Evolutionary conservation across 1,140 invertebrate genomes (phyloP).

Genomic region (Aricia agestis): DNA sequence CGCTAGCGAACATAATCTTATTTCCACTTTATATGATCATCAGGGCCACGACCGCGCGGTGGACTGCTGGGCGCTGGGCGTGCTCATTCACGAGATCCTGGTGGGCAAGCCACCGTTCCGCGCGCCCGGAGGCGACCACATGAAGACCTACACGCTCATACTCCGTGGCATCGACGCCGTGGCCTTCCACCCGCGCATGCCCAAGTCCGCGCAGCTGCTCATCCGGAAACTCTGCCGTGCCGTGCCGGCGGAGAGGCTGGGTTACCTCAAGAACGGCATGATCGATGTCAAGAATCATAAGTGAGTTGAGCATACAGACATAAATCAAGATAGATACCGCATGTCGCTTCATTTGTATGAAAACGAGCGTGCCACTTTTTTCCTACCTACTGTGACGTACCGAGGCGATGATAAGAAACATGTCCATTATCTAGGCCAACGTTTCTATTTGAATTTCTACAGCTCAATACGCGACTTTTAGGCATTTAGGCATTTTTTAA

Average conservation of each 20-base stretch:
- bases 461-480: too few relatives aligned
- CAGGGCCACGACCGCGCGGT: conserved; percentile 93
- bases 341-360: too few relatives aligned
- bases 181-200: conserved; percentile 88
- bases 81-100: conserved; percentile 94
- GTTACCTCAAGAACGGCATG: conserved; percentile 93
- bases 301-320: conserved; percentile 78
- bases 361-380: too few relatives aligned
- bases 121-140: conserved; percentile 88
- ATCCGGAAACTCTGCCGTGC: conserved; percentile 93
- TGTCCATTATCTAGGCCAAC: too few relatives aligned
- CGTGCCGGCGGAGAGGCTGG: conserved; percentile 93
- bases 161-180: conserved; percentile 94
- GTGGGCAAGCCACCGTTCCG: conserved; percentile 96
- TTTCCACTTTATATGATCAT: too few relatives aligned
- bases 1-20: too few relatives aligned
- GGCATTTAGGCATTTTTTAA: too few relatives aligned
- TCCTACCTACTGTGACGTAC: too few relatives aligned
- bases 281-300: conserved; percentile 95
- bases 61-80: conserved; percentile 97
- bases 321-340: too few relatives aligned
- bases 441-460: too few relatives aligned
- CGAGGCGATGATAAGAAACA: too few relatives aligned
- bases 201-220: conserved; percentile 86
- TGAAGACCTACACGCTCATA: conserved; percentile 98